phyloP scores from a whole-genome alignment of 2,888 invertebrate genomes.

The Phyllotreta striolata region DNA sequence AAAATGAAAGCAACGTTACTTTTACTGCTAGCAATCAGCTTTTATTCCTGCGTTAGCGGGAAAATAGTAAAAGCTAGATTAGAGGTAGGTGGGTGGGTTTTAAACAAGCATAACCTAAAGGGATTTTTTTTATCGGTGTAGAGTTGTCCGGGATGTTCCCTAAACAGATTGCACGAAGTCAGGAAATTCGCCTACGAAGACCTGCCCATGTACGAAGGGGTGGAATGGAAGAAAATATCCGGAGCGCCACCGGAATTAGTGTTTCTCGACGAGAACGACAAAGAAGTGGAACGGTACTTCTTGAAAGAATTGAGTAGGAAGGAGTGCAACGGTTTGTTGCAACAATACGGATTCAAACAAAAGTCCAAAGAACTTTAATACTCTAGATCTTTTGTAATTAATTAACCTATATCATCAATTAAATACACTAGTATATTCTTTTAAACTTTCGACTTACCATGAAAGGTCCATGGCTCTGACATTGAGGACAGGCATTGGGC shows the following conservation, averaged over 20 bases:
- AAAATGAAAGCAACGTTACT: not conserved
- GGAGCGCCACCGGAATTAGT: constrained; percentile 73
- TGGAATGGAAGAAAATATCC: constrained; percentile 72
- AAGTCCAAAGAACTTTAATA: constrained; percentile 62
- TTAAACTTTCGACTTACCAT: constrained; percentile 69
- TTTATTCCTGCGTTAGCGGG: constrained; percentile 10
- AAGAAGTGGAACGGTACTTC: constrained; percentile 70
- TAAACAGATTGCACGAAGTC: constrained; percentile 72
- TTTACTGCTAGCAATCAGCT: not conserved
- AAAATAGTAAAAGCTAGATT: constrained; percentile 45
- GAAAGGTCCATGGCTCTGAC: constrained; percentile 96
- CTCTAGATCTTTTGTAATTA: not conserved
- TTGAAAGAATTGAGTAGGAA: constrained; percentile 67
- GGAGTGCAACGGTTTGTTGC: constrained; percentile 73
- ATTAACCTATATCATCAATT: not conserved
- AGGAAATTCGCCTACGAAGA: constrained; percentile 74
- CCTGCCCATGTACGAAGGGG: constrained; percentile 68
- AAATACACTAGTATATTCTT: too few species aligned
- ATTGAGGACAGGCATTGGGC: constrained; percentile 97
- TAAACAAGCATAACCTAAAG: constrained; percentile 4
- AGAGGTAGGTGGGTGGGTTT: constrained; percentile 42
- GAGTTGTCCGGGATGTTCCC: constrained; percentile 75
- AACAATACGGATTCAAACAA: constrained; percentile 67
- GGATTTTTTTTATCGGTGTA: constrained; percentile 54
- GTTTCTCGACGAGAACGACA: constrained; percentile 65